phyloP scores from a whole-genome alignment of 2,888 invertebrate genomes.

The Norana najaformis region DNA sequence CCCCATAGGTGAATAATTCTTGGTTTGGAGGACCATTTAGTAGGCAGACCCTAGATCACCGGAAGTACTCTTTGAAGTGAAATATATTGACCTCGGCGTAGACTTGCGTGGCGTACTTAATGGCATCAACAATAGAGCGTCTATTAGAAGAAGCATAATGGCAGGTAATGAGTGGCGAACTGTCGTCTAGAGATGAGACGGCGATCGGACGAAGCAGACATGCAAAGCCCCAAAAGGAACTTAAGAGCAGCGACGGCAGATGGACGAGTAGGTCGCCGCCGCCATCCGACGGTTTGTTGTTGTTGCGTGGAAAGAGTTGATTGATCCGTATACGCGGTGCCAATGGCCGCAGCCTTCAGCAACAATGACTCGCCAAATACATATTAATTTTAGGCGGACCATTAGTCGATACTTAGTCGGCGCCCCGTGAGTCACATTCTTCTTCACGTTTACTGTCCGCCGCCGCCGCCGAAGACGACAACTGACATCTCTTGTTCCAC shows the following conservation, averaged over 20 bases:
- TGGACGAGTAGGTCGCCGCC: background rate
- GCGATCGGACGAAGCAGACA: background rate
- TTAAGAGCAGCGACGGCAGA: background rate
- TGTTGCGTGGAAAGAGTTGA: slow-evolving; percentile 9
- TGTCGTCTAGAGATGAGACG: slow-evolving; percentile 1
- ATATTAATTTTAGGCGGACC: slow-evolving; percentile 8
- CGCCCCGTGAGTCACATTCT: background rate
- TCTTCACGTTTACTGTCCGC: background rate
- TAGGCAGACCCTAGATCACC: background rate
- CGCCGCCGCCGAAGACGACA: background rate
- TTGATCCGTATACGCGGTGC: slow-evolving; percentile 16
- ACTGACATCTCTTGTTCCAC: background rate
- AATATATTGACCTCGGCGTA: background rate
- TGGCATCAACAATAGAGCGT: background rate
- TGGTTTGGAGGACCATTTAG: background rate
- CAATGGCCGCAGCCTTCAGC: slow-evolving; percentile 19
- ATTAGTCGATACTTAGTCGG: slow-evolving; percentile 15
- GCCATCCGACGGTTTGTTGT: background rate
- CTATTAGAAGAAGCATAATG: slow-evolving; percentile 5
- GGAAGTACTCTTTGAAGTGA: background rate
- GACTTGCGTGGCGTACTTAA: background rate
- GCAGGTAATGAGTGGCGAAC: slow-evolving; percentile 5
- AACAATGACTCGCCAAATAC: slow-evolving; percentile 7
- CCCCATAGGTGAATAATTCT: too few species aligned
- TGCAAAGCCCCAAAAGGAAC: background rate